These are phyloP conservation scores for Sericinus montela DNA, from an alignment of 2,888 invertebrate species.

Conservation along the genomic window DNA sequence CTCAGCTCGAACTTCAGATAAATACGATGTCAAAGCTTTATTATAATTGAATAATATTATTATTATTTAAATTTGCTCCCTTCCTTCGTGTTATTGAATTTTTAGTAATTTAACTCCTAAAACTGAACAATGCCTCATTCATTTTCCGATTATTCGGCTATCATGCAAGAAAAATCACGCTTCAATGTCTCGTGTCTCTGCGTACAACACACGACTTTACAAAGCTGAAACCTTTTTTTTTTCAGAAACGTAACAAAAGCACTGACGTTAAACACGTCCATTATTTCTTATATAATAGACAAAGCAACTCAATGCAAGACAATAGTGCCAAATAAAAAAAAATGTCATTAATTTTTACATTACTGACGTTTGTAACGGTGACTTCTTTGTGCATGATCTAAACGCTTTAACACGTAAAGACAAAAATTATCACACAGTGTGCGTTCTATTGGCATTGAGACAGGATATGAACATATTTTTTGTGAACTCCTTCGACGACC, in stretches of 20 bases:
- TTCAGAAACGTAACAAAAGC: slow-evolving; percentile 64
- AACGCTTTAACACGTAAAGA: slow-evolving; percentile 53
- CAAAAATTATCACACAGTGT: slow-evolving; percentile 64
- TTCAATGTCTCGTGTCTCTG: slow-evolving; percentile 59
- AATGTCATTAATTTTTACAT: slow-evolving; percentile 72
- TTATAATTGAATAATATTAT: too few species aligned
- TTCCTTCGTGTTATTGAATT: too few species aligned
- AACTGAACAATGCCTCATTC: slow-evolving; percentile 20
- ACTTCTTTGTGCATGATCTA: slow-evolving; percentile 50
- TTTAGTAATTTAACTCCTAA: too few species aligned
- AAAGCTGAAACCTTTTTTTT: slow-evolving; percentile 44
- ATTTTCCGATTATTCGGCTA: slow-evolving; percentile 48
- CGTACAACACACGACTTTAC: slow-evolving; percentile 66
- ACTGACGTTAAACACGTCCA: slow-evolving; percentile 74
- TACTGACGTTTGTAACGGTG: slow-evolving; percentile 73
- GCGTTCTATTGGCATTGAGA: slow-evolving; percentile 37
- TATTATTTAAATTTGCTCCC: too few species aligned
- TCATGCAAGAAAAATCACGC: slow-evolving; percentile 63
- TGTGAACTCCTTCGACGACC: too few species aligned
- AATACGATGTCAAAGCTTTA: too few species aligned
- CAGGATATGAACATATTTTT: slow-evolving; percentile 25
- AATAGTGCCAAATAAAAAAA: slow-evolving; percentile 67
- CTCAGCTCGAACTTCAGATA: too few species aligned
- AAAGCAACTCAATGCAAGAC: slow-evolving; percentile 69
- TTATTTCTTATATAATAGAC: slow-evolving; percentile 71